phyloP scores from a whole-genome alignment of 2,797 vertebrate genomes.

The Poliocrania exsul region DNA sequence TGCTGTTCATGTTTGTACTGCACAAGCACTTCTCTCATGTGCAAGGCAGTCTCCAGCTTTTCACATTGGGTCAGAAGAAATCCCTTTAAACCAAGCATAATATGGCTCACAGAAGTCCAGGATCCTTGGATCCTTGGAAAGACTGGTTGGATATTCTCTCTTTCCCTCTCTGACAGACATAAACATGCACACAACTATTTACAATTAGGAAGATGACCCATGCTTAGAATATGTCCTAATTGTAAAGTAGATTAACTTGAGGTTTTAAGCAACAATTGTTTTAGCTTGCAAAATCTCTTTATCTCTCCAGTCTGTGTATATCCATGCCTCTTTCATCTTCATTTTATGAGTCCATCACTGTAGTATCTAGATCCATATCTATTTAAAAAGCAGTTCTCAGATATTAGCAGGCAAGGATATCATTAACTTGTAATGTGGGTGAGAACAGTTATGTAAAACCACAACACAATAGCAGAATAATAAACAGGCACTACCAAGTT shows the following conservation, averaged over 20 bases:
- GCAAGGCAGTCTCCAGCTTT: background rate
- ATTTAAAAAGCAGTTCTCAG: slow-evolving; percentile 15
- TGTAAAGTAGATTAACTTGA: slow-evolving; percentile 6
- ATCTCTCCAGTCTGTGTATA: background rate
- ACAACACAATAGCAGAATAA: background rate
- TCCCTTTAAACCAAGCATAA: background rate
- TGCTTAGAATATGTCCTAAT: background rate
- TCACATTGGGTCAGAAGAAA: background rate
- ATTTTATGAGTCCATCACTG: background rate
- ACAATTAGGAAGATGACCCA: background rate
- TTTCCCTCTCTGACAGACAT: background rate
- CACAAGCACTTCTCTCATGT: background rate
- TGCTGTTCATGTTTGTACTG: background rate
- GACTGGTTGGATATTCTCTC: background rate
- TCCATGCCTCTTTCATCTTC: background rate
- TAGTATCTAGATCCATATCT: background rate
- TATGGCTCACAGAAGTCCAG: background rate
- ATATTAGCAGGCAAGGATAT: background rate
- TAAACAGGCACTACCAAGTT: background rate
- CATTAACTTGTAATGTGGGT: background rate
- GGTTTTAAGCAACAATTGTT: slow-evolving; percentile 24
- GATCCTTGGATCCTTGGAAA: background rate
- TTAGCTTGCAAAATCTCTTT: background rate
- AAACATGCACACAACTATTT: background rate
- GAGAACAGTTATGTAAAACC: slow-evolving; percentile 6